Evolutionary conservation across 2,113 vertebrate genomes (phyloP).

Genomic region (Megaceryle torquata): DNA sequence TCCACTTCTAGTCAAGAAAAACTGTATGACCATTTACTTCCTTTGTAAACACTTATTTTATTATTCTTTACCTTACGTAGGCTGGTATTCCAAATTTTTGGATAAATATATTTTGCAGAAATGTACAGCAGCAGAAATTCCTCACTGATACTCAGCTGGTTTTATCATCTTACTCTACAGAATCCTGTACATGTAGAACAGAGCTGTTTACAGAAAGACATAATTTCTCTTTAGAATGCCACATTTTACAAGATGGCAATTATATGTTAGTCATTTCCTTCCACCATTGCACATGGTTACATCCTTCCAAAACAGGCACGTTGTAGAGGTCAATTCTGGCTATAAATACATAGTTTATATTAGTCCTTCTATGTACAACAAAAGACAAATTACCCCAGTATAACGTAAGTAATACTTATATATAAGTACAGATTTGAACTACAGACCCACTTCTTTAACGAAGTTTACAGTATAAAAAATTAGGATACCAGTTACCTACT

Average conservation of each 20-base stretch:
- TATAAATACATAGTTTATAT: conserved; percentile 55
- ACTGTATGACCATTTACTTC: background rate
- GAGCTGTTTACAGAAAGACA: background rate
- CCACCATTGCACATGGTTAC: background rate
- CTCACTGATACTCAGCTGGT: background rate
- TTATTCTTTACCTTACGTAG: background rate
- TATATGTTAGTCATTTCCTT: background rate
- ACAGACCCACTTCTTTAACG: conserved; percentile 72
- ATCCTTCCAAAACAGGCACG: background rate
- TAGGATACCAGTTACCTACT: conserved; percentile 10
- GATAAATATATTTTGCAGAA: background rate
- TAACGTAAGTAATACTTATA: conserved; percentile 38
- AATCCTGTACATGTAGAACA: background rate
- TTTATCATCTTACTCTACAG: background rate
- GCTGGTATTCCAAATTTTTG: background rate
- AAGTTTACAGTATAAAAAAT: conserved; percentile 68
- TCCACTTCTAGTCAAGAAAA: background rate
- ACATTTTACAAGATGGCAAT: conserved; percentile 10
- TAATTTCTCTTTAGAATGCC: background rate
- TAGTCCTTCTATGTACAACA: conserved; percentile 46
- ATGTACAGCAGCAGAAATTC: background rate
- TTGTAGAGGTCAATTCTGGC: conserved; percentile 5
- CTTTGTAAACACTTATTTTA: background rate
- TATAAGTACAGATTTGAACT: conserved; percentile 44
- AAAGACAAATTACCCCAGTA: conserved; percentile 28